phyloP scores from a whole-genome alignment of 2,888 invertebrate genomes.

The Calameuta pallipes region DNA sequence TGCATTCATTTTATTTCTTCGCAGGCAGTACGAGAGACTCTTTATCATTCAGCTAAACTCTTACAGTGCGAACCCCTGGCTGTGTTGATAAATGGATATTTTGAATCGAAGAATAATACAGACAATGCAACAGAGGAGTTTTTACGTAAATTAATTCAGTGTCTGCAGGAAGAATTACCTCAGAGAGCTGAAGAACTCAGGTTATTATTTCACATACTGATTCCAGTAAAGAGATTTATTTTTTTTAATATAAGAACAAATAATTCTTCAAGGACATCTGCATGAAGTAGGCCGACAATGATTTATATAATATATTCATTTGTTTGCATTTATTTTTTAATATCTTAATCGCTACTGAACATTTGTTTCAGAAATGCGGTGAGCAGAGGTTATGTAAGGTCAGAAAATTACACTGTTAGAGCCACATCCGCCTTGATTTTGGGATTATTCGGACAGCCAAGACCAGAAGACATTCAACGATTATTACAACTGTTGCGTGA shows the following conservation, averaged over 20 bases:
- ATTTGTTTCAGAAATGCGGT: conserved; percentile 47
- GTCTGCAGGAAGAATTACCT: conserved; percentile 49
- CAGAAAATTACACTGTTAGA: conserved; percentile 49
- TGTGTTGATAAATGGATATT: conserved; percentile 39
- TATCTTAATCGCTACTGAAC: background rate
- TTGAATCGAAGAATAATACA: conserved; percentile 37
- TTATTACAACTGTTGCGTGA: conserved; percentile 57
- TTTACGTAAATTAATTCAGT: conserved; percentile 45
- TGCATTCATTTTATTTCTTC: background rate
- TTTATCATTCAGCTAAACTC: conserved; percentile 46
- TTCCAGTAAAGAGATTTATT: background rate
- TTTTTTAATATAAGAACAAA: background rate
- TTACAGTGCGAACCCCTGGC: conserved; percentile 44
- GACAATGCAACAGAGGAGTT: conserved; percentile 35
- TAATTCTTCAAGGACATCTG: background rate
- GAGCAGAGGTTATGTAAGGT: conserved; percentile 58
- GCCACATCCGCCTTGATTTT: conserved; percentile 56
- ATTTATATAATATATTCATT: background rate
- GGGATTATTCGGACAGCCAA: conserved; percentile 52
- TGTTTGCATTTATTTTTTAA: background rate
- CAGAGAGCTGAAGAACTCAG: conserved; percentile 56
- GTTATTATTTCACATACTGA: conserved; percentile 27
- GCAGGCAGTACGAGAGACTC: conserved; percentile 48
- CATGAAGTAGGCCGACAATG: too few relatives aligned
- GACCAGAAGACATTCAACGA: conserved; percentile 56